Conservation (phyloP, 2,113 vertebrate species). For the Probosciger aterrimus region DNA sequence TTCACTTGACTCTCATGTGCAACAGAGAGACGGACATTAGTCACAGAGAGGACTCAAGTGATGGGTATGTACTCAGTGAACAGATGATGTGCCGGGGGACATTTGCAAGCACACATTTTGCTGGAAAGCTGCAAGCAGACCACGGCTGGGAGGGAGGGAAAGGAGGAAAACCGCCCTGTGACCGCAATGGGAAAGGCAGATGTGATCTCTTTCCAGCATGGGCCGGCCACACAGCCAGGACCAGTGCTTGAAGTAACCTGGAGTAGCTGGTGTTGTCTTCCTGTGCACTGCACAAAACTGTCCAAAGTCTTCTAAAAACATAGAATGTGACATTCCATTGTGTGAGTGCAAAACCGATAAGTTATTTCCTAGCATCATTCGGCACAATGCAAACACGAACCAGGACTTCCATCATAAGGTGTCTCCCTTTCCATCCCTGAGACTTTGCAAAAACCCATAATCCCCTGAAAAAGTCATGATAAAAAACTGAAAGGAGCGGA, state of each 20-base stretch:
- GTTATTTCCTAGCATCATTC: not conserved
- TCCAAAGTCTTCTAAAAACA: not conserved
- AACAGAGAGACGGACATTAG: conserved; percentile 12
- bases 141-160: not conserved
- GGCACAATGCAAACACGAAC: not conserved
- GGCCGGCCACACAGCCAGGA: not conserved
- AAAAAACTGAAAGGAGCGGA: not conserved
- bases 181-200: not conserved
- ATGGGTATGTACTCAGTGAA: not conserved
- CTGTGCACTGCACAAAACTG: not conserved
- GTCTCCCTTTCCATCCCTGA: not conserved
- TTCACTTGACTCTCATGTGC: not conserved
- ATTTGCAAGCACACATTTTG: not conserved
- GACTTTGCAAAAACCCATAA: not conserved
- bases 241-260: not conserved
- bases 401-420: not conserved
- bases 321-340: not conserved
- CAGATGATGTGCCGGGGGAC: conserved; percentile 19
- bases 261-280: not conserved
- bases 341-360: not conserved
- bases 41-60: conserved; percentile 32
- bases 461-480: not conserved
- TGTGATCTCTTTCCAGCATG: not conserved
- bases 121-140: not conserved
- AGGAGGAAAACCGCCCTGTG: not conserved